phyloP scores from a whole-genome alignment of 1,140 invertebrate species.

The Penaeus japonicus region DNA sequence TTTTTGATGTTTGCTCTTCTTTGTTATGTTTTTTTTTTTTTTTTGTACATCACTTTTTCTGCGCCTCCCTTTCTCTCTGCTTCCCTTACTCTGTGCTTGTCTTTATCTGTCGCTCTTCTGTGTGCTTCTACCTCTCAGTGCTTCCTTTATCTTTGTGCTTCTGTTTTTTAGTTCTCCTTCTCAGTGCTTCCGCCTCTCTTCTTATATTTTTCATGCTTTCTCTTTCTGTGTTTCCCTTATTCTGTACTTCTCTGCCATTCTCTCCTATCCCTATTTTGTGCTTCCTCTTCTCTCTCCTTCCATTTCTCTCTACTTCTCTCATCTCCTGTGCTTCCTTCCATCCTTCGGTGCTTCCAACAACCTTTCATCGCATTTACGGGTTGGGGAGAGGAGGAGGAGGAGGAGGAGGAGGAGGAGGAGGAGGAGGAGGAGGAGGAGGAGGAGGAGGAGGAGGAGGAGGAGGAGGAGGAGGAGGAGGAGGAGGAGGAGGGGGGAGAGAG shows the following conservation, averaged over 20 bases:
- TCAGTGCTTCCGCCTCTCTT: background rate
- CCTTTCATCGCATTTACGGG: background rate
- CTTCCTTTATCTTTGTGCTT: background rate
- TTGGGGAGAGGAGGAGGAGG: no score
- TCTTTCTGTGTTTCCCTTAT: background rate
- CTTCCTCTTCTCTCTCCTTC: background rate
- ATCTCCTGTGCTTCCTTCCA: background rate
- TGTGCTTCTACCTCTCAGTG: background rate
- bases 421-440: no score
- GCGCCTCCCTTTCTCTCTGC: no score
- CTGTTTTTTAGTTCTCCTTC: background rate
- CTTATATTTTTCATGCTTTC: background rate
- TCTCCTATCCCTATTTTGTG: background rate
- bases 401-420: no score
- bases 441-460: no score
- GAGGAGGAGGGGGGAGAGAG: no score
- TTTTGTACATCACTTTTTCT: no score
- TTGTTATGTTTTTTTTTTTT: no score
- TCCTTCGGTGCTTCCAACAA: background rate
- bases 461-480: no score
- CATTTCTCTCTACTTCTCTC: background rate
- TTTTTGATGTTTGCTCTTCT: no score
- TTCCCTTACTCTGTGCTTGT: no score
- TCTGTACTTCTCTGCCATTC: background rate
- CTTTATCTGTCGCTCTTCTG: background rate